These are phyloP conservation scores for Pipistrellus pygmaeus DNA, from an alignment of 2,797 vertebrate species.

Conservation along the genomic window DNA sequence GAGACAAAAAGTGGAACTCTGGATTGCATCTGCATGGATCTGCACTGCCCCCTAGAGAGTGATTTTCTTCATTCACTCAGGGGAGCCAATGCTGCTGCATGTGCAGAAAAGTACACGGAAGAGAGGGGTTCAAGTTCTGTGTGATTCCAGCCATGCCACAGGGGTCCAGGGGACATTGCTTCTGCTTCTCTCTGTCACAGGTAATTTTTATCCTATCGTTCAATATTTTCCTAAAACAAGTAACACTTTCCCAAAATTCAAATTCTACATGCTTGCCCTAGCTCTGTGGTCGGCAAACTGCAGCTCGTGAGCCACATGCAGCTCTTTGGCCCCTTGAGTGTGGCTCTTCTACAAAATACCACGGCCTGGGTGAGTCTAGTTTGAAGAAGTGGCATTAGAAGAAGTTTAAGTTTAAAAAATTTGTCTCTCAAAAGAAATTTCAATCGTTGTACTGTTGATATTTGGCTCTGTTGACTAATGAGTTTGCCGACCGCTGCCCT, in stretches of 20 bases:
- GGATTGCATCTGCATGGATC: neutral
- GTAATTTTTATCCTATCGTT: neutral
- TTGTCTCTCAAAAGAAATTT: no score
- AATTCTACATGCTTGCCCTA: neutral
- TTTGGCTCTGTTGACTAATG: no score
- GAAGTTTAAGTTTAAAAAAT: no score
- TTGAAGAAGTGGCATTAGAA: no score
- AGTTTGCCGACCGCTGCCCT: neutral
- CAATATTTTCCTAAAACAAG: constrained; percentile 13
- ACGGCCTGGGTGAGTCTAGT: no score
- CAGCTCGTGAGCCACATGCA: no score
- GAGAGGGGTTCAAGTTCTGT: neutral
- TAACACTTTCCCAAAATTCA: neutral
- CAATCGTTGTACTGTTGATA: no score
- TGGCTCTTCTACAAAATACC: no score
- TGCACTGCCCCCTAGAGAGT: neutral
- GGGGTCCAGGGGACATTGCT: neutral
- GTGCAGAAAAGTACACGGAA: neutral
- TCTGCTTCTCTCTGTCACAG: neutral
- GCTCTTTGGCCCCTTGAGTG: no score
- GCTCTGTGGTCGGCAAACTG: no score
- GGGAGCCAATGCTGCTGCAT: neutral
- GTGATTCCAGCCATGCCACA: neutral
- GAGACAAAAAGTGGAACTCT: neutral
- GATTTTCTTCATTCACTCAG: neutral